phyloP scores from a whole-genome alignment of 1,140 invertebrate genomes.

The Eurosta solidaginis region DNA sequence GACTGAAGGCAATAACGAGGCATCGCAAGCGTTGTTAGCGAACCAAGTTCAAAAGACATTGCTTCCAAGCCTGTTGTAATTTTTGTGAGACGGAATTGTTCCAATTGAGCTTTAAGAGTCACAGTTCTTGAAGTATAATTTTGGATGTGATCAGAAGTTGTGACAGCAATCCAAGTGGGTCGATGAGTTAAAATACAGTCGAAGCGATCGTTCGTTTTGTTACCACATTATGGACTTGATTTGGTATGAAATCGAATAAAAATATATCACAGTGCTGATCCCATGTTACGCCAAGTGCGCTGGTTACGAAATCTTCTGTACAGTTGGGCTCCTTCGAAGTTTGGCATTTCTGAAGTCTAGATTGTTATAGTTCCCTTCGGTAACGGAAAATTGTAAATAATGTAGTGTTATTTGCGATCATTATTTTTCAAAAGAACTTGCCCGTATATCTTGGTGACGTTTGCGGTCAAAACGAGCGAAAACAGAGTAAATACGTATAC shows the following conservation, averaged over 20 bases:
- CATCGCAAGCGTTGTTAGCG: neutral
- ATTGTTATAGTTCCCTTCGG: neutral
- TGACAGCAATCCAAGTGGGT: constrained; percentile 4
- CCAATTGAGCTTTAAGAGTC: constrained; percentile 9
- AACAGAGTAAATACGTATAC: constrained; percentile 33
- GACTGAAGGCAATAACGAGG: neutral
- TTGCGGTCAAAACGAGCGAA: too few relatives aligned
- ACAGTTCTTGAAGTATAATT: constrained; percentile 16
- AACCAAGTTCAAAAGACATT: neutral
- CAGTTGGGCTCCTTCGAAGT: neutral
- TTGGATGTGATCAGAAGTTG: neutral
- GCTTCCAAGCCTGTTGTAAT: neutral
- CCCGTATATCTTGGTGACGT: too few relatives aligned
- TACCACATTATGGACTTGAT: neutral
- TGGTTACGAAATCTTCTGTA: neutral
- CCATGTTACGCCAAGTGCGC: neutral
- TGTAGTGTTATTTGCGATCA: too few relatives aligned
- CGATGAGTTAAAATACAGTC: neutral
- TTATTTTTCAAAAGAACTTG: too few relatives aligned
- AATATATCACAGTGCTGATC: neutral
- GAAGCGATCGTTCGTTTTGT: constrained; percentile 17
- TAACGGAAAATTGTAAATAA: neutral
- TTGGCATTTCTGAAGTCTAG: neutral
- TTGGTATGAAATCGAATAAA: neutral
- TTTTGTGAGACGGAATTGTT: neutral